Base-by-base conservation (phyloP, 2,888 invertebrate species). In the Synergus laeviventris region DNA sequence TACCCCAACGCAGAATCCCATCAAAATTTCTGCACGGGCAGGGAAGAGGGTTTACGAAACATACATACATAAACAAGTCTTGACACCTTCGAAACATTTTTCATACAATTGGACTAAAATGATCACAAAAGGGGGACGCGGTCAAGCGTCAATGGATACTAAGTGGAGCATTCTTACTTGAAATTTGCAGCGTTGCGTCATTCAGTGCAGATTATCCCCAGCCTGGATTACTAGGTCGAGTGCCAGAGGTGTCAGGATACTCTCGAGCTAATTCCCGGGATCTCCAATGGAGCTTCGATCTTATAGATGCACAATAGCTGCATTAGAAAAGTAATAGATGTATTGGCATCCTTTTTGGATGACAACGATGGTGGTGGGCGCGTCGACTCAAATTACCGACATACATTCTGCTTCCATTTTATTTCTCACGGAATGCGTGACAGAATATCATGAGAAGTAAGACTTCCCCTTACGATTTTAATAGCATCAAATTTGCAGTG, bases 141-240 rank as follows among this genome's bases (percentile, higher is more conserved):
- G 62, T 62, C 56, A 73, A 16, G 31, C 59, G 14, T 61, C 73
- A 70, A 73, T 64, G 73, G 75, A 64, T 74, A 70, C 78, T 78
- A 79, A 88, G 85, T 86, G 84, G 82, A 76, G 80, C 83, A 84
- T 88, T 87, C 85, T 84, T 84, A 79, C 83, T 84, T 81, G 79
- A 85, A 85, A 87, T 87, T 87, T 76, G 83, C 82, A 82, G 78
- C 80, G 82, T 85, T 84, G 82, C 83, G 81, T 87, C 80, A 89
- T 89, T 89, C 85, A 88, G 62, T 77, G 78, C 83, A 87, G 89
- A 89, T 90, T 89, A 90, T 88, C 87, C 89, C 84, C 78, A 80
- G 74, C 82, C 82, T 79, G 85, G 87, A 85, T 86, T 84, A 85
- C 80, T 78, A 76, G 82, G 82, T 80, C 75, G 74, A 74, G 73